Base-by-base conservation (phyloP, 1,140 invertebrate species). In the Drosophila paulistorum region DNA sequence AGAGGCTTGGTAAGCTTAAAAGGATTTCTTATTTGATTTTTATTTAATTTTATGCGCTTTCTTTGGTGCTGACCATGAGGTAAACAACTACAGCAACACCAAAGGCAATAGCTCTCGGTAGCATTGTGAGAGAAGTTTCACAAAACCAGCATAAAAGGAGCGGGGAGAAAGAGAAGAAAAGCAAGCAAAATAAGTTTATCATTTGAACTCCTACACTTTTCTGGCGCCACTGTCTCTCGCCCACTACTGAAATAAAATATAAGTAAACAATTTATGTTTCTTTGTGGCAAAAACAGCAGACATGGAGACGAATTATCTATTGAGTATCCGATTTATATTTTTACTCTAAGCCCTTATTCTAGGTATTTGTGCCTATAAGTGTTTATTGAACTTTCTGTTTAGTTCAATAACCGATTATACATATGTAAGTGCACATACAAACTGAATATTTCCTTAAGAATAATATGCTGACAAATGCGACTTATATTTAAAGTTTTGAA, bases 31-130 rank as follows among this genome's bases (percentile, higher is more conserved):
- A 70, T 70, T 63, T 73, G 73, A 84, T 71, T 81, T 85, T 80
- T 84, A 84, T 81, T 86, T 79, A 77, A 84, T 81, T 81, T 74
- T 74, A 66, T 68, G 70, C 58, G 65, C 62, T 66, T 79, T 76
- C 62, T 61, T 26, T 26, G 41, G 45, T 37, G 42, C 39, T 20
- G 42, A 67, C 54, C 65, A 45, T 37, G 42, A 66, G 68, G 48
- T 55, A 55, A 23, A 59, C 57, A 26, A 51, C 17, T n/a, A 45
- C 33, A 68, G 65, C 20, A 68, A 41, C 59, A 20, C 11, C 7
- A 59, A 35, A 11, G 33, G 64, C 45, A 7, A 75, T 23, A 30
- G 30, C 30, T 26, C 26, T 23, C 39, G 67, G 13, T 26, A 41
- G 26, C 41, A 62, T 23, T n/a, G 54, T 17, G 33, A 17, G 35